Evolutionary conservation across 2,888 invertebrate genomes (phyloP).

Genomic region (Tetanocera ferruginea): DNA sequence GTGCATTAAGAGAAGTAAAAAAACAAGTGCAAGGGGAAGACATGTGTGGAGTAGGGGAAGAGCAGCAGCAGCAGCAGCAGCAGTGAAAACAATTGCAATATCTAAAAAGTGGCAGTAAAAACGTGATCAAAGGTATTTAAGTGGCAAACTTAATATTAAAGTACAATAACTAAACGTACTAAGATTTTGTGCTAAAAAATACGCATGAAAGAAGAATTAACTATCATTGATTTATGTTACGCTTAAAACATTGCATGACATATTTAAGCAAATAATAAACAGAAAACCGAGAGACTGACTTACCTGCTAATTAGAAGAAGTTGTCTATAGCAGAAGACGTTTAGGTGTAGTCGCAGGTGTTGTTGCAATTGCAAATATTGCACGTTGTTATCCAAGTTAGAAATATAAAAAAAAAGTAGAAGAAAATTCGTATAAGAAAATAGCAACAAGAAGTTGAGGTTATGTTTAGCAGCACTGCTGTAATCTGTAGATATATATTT

Average conservation of each 20-base stretch:
- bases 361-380: background rate
- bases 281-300: background rate
- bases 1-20: too few relatives aligned
- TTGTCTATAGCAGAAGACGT: background rate
- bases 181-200: too few relatives aligned
- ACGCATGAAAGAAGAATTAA: too few relatives aligned
- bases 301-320: background rate
- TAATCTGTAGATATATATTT: background rate
- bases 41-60: too few relatives aligned
- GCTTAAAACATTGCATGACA: background rate
- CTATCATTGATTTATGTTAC: too few relatives aligned
- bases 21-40: too few relatives aligned
- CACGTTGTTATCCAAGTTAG: background rate
- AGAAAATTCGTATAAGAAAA: background rate
- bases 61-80: too few relatives aligned
- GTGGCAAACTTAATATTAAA: too few relatives aligned
- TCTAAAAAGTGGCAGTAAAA: background rate
- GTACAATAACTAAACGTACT: too few relatives aligned
- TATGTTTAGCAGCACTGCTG: background rate
- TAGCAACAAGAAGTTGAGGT: background rate
- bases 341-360: background rate
- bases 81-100: background rate
- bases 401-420: background rate
- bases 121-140: too few relatives aligned
- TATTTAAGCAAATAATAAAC: background rate